These are phyloP conservation scores for Lichenostomus cassidix DNA, from an alignment of 2,113 vertebrate genomes.

Conservation along the genomic window DNA sequence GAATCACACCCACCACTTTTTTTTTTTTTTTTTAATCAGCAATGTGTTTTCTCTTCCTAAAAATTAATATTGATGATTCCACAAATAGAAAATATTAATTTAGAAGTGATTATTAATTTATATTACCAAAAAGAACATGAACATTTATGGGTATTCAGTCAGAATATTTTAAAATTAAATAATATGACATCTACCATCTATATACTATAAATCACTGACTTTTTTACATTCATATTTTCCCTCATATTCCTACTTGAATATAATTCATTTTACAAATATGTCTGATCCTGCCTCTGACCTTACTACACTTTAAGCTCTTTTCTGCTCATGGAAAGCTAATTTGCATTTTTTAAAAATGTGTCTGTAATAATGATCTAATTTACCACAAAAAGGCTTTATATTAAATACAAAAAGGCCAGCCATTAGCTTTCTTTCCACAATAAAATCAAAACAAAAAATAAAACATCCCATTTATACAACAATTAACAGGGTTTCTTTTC, in stretches of 20 bases:
- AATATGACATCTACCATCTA: constrained; percentile 12
- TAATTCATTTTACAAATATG: constrained; percentile 65
- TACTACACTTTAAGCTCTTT: constrained; percentile 47
- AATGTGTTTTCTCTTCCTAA: not conserved
- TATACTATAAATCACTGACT: constrained; percentile 46
- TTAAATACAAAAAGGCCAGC: constrained; percentile 62
- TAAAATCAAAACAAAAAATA: constrained; percentile 61
- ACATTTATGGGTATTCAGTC: not conserved
- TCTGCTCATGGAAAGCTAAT: constrained; percentile 57
- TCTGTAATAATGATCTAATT: constrained; percentile 50
- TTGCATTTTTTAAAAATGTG: constrained; percentile 54
- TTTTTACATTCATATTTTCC: constrained; percentile 43
- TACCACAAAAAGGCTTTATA: constrained; percentile 60
- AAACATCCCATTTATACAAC: constrained; percentile 42
- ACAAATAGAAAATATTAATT: constrained; percentile 37
- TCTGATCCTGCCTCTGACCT: constrained; percentile 52
- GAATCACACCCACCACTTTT: not conserved
- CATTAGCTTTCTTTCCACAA: constrained; percentile 45
- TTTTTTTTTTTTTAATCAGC: not conserved
- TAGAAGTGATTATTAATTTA: constrained; percentile 17
- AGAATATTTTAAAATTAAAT: constrained; percentile 40
- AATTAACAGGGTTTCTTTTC: not conserved
- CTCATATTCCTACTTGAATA: constrained; percentile 53
- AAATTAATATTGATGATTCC: constrained; percentile 1
- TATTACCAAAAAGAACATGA: constrained; percentile 16